Evolutionary conservation across 1,140 invertebrate genomes (phyloP), one percentile per base, ranked within the genome.

Genomic region (Rhyzopertha dominica): DNA sequence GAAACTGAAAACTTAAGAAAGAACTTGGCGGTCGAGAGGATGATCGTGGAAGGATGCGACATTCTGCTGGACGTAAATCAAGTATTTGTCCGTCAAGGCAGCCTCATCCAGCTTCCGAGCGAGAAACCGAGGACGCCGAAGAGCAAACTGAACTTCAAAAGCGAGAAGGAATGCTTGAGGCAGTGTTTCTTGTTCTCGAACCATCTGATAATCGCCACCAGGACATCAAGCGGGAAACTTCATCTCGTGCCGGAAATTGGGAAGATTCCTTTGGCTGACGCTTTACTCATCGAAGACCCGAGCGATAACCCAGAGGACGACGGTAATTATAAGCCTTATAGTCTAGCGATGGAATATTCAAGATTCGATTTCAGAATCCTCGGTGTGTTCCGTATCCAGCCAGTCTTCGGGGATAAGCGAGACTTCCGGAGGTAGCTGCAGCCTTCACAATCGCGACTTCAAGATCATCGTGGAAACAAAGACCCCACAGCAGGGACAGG

Each of bases 11-110:
- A 95, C 70, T 77, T 95, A 29, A 69, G 92, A 12, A 95, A 95
- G 65, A 95, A 95, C 65, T 70, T 96, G 48, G 87, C 90, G 0
- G 89, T 95, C 12, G 91, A 96, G 70, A 72, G 92, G 42, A 95
- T 95, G 89, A 95, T 96, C 35, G 83, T 93, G 1, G 91, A 95
- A 68, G 91, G 91, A 3, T 96, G 91, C 71, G 91, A 95, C 66
- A 93, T 95, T 56, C 72, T 95, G 29, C 72, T 96, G 19, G 91
- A 96, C 61, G 90, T 94, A 10, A 95, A 94, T 71, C 91, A 96
- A 75, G 87, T 92, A 10, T 90, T 89, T 67, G 85, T 90, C 13
- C 73, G 86, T 53, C 86, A 90, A 78, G 86, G 84, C 50, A 76
- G 75, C 40, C 66, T 88, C 3, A 75, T 87, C 28, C 85, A 87